Conservation (phyloP, 2,888 invertebrate genomes). For the Notodonta dromedarius region DNA sequence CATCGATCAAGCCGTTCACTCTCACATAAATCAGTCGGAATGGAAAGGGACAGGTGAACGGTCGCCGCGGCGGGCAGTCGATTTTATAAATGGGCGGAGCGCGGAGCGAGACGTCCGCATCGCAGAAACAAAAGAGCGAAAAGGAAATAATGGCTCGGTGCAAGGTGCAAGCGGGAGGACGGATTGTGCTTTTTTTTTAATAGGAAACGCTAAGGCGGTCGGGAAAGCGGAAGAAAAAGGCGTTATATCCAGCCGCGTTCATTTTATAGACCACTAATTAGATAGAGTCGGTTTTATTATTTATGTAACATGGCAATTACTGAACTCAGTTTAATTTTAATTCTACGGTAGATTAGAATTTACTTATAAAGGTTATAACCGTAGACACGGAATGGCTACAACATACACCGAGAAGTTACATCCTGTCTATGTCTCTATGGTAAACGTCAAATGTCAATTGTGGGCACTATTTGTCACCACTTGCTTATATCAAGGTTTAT, state of each 20-base stretch:
- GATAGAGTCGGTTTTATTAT: slow-evolving; percentile 46
- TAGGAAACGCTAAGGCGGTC: slow-evolving; percentile 70
- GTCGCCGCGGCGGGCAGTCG: slow-evolving; percentile 73
- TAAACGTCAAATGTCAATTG: too few species aligned
- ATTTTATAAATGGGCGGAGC: slow-evolving; percentile 84
- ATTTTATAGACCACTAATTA: slow-evolving; percentile 52
- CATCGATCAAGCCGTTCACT: slow-evolving; percentile 83
- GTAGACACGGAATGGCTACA: slow-evolving; percentile 16
- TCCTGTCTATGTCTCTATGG: too few species aligned
- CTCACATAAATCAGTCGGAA: slow-evolving; percentile 82
- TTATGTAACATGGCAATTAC: slow-evolving; percentile 50
- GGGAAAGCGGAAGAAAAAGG: slow-evolving; percentile 77
- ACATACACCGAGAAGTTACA: slow-evolving; percentile 6
- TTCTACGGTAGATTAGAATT: slow-evolving; percentile 37
- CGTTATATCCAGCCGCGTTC: slow-evolving; percentile 33
- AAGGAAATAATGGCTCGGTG: slow-evolving; percentile 77
- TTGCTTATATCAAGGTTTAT: too few species aligned
- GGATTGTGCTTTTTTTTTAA: slow-evolving; percentile 59
- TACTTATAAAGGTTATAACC: slow-evolving; percentile 28
- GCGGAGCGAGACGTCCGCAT: slow-evolving; percentile 76
- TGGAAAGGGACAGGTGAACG: slow-evolving; percentile 82
- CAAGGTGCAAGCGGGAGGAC: slow-evolving; percentile 72
- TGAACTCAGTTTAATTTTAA: slow-evolving; percentile 44
- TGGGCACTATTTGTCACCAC: too few species aligned
- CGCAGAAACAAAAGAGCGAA: slow-evolving; percentile 79